Percentiles rank a stretch among this genome's conserved stretches.
Conservation (phyloP, 2,113 vertebrate species). For the Lepidothrix coronata region DNA sequence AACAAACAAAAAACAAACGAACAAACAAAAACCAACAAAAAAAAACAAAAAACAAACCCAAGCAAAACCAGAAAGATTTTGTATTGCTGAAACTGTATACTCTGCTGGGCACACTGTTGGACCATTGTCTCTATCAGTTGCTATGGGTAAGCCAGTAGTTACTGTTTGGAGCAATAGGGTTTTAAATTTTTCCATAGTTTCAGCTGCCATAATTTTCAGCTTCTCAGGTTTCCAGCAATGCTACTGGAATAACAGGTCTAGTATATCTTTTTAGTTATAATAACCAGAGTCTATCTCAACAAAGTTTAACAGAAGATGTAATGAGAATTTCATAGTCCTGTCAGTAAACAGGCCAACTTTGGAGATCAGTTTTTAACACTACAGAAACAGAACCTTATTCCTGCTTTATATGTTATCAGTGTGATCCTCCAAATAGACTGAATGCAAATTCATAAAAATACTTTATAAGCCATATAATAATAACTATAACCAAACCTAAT, state of each 20-base stretch:
- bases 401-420: not conserved
- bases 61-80: not conserved
- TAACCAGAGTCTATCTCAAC: not conserved
- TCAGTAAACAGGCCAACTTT: not conserved
- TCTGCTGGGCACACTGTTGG: not conserved
- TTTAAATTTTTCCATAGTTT: not conserved
- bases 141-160: not conserved
- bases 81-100: not conserved
- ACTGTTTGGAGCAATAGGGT: not conserved
- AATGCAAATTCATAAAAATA: not conserved
- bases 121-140: not conserved
- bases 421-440: not conserved
- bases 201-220: not conserved
- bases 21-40: not conserved
- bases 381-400: not conserved
- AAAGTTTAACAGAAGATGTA: not conserved
- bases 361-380: not conserved
- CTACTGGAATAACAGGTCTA: not conserved
- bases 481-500: not conserved
- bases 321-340: not conserved
- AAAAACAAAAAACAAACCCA: not conserved
- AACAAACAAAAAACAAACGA: not conserved
- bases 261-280: not conserved
- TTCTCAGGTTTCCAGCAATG: not conserved
- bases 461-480: not conserved